Evolutionary conservation across 35 echinoderm and acorn worm genomes (phyloP).

Genomic region (Strongylocentrotus purpuratus): DNA sequence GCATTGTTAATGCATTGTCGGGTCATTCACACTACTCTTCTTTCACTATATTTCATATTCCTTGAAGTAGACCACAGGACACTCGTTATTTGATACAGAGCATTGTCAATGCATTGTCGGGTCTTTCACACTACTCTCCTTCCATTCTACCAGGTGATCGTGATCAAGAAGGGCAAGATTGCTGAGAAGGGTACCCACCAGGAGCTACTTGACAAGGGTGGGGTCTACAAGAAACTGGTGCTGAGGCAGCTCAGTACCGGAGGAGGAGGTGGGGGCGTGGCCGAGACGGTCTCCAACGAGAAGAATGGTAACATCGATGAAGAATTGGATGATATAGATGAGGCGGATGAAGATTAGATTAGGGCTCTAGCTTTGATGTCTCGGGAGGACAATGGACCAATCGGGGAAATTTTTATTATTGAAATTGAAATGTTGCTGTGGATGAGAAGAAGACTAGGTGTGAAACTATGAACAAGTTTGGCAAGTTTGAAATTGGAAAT

Average conservation of each 20-base stretch:
- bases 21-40: no score
- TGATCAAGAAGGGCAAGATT: slow-evolving; percentile 86
- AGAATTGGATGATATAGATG: slow-evolving; percentile 16
- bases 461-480: no score
- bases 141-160: slow-evolving; percentile 76
- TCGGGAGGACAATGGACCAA: not conserved
- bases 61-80: no score
- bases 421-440: not conserved
- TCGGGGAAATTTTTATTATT: not conserved
- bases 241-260: slow-evolving; percentile 76
- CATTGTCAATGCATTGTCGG: no score
- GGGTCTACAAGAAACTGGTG: slow-evolving; percentile 97
- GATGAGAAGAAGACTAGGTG: no score
- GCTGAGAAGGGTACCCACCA: slow-evolving; percentile 90
- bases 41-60: no score
- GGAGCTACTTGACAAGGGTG: slow-evolving; percentile 81
- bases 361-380: not conserved
- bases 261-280: not conserved
- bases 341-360: not conserved
- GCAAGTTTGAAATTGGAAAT: no score
- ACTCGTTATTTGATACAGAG: no score
- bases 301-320: not conserved
- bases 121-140: not conserved
- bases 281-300: not conserved
- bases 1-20: no score